Evolutionary conservation across 1,140 invertebrate genomes (phyloP).

Genomic region (Diabrotica virgifera): DNA sequence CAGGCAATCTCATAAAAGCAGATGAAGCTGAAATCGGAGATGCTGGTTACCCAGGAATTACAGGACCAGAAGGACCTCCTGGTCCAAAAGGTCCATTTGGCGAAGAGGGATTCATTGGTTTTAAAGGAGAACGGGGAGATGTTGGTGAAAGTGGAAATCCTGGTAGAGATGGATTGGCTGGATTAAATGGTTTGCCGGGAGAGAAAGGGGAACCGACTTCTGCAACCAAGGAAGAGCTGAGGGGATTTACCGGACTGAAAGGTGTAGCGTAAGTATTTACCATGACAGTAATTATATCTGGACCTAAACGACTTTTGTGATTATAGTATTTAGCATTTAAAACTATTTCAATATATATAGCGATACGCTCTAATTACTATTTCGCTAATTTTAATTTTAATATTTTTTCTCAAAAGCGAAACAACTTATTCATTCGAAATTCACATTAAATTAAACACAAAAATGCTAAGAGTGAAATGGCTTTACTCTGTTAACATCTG

Average conservation of each 20-base stretch:
- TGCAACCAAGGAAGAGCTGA: constrained; percentile 49
- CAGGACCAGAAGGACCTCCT: constrained; percentile 53
- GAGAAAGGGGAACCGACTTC: constrained; percentile 52
- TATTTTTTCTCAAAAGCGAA: too few relatives aligned
- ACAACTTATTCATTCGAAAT: too few relatives aligned
- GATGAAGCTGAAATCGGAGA: constrained; percentile 25
- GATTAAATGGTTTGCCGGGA: constrained; percentile 57
- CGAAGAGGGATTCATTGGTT: constrained; percentile 42
- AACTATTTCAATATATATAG: background rate
- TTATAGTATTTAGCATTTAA: too few relatives aligned
- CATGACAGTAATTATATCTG: background rate
- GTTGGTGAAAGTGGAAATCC: constrained; percentile 50
- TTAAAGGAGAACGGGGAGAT: constrained; percentile 49
- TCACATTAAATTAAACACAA: too few relatives aligned
- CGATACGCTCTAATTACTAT: too few relatives aligned
- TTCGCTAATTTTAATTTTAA: too few relatives aligned
- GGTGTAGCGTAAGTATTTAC: constrained; percentile 35
- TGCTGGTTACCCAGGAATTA: constrained; percentile 59
- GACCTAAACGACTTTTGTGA: too few relatives aligned
- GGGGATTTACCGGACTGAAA: constrained; percentile 49
- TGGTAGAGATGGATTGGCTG: constrained; percentile 55
- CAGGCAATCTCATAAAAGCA: constrained; percentile 32
- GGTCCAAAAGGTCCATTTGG: constrained; percentile 59
- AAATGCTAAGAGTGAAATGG: too few relatives aligned
- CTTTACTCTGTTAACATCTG: too few relatives aligned